Conservation (phyloP, 35 echinoderm and acorn worm species). For the Patiria miniata region DNA sequence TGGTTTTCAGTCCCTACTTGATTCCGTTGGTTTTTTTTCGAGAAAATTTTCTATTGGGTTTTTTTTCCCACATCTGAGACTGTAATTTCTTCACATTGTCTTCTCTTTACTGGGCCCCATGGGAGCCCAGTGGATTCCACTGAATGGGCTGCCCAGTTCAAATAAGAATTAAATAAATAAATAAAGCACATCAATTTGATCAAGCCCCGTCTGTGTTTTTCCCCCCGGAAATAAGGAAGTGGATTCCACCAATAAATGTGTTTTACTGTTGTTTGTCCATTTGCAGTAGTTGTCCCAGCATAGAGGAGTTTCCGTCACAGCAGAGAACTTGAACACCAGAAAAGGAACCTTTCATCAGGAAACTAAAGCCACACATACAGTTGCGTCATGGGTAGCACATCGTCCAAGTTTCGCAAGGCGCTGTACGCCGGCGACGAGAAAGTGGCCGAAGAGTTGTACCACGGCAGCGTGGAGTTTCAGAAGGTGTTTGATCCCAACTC, state of each 20-base stretch:
- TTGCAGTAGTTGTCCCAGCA: too few species aligned
- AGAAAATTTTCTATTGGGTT: not conserved
- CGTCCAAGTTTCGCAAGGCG: conserved; percentile 93
- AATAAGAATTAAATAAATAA: too few species aligned
- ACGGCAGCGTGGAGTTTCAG: conserved; percentile 83
- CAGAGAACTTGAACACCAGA: not conserved
- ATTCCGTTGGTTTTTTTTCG: not conserved
- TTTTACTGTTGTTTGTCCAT: too few species aligned
- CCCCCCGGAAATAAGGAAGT: too few species aligned
- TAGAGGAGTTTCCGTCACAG: not conserved
- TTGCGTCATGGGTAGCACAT: conserved; percentile 80
- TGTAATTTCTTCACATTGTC: too few species aligned
- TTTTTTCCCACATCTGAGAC: too few species aligned
- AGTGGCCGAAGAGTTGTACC: conserved; percentile 80
- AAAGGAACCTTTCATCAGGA: not conserved
- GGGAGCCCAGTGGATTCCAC: too few species aligned
- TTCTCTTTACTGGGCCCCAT: too few species aligned
- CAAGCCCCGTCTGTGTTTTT: too few species aligned
- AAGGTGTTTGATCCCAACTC: conserved; percentile 86
- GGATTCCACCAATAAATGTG: too few species aligned
- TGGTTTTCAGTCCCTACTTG: too few species aligned
- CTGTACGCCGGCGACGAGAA: conserved; percentile 92
- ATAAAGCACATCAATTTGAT: not conserved
- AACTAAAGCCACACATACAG: not conserved
- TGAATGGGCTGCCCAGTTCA: too few species aligned